Conservation (phyloP, 1,140 invertebrate species). For the Calephelis virginiensis region DNA sequence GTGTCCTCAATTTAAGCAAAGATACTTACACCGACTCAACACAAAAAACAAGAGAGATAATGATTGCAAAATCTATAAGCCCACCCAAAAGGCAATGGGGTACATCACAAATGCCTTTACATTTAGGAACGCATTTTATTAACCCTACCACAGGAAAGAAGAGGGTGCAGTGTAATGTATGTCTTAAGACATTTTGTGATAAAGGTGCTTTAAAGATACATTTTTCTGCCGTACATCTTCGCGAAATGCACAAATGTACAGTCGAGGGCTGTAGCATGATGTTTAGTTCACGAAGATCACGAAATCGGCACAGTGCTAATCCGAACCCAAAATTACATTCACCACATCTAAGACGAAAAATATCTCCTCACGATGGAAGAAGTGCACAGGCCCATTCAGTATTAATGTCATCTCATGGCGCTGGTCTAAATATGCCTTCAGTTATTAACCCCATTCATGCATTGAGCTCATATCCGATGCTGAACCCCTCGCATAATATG, state of each 20-base stretch:
- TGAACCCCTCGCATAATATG: constrained; percentile 87
- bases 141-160: constrained; percentile 96
- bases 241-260: constrained; percentile 99
- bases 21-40: constrained; percentile 71
- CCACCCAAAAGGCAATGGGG: constrained; percentile 95
- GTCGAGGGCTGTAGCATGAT: constrained; percentile 99
- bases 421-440: constrained; percentile 73
- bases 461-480: constrained; percentile 86
- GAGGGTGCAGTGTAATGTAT: constrained; percentile 98
- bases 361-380: constrained; percentile 94
- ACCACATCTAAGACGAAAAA: constrained; percentile 93
- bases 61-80: constrained; percentile 88
- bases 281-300: constrained; percentile 97
- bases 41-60: constrained; percentile 70
- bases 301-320: constrained; percentile 98
- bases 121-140: constrained; percentile 92
- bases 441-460: constrained; percentile 84
- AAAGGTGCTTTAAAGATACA: constrained; percentile 99
- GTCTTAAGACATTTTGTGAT: constrained; percentile 99
- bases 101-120: constrained; percentile 87
- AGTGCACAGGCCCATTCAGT: constrained; percentile 91
- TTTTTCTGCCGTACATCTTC: constrained; percentile 98
- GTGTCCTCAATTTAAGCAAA: constrained; percentile 85
- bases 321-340: constrained; percentile 99
- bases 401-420: constrained; percentile 85